Base-by-base conservation (phyloP, 2,113 vertebrate genomes). In the Synodontis membranacea region DNA sequence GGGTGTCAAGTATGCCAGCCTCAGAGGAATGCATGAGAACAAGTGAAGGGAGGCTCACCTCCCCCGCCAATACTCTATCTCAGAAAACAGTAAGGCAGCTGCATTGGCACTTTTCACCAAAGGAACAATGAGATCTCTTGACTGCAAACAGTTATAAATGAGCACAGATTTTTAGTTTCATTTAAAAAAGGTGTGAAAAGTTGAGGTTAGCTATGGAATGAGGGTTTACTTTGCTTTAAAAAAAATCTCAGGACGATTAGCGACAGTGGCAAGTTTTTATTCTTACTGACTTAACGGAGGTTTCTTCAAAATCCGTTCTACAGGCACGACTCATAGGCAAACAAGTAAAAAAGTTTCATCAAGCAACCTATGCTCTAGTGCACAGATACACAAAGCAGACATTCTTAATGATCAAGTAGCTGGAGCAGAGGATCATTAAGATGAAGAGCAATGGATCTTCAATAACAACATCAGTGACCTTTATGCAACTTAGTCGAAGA, bases 11-110 rank as follows among this genome's bases (percentile, higher is more conserved):
- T 92, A 88, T 92, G 91, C 64, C 88, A 83, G 88, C 88, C 83
- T 86, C 50, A 25, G 0, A 88, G 89, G 92, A 93, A 93, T 91
- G 92, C 91, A 89, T 93, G 91, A 90, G 91, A 94, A 93, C 86
- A 54, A 28, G 87, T 25, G 34, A 17, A 72, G 58, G 80, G 79
- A 74, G 76, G 62, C 44, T 42, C 44, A 31, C 34, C 70, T 78
- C 86, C 86, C 25, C 70, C 86, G 23, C 31, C 58, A 54, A 48
- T 25, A 52, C 80, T 14, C 17, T 48, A 52, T 62, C 31, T 60
- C 62, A 58, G 64, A 54, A 81, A 64, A 44, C 31, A 62, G 12
- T 39, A 80, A 84, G n/a, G 79, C 82, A 85, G 85, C 78, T 86
- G 85, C 80, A 31, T 37, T 85, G 83, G 58, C 86, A 78, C 82